phyloP scores from a whole-genome alignment of 92 coral and sea anemone genomes.

The Diadumene lineata region DNA sequence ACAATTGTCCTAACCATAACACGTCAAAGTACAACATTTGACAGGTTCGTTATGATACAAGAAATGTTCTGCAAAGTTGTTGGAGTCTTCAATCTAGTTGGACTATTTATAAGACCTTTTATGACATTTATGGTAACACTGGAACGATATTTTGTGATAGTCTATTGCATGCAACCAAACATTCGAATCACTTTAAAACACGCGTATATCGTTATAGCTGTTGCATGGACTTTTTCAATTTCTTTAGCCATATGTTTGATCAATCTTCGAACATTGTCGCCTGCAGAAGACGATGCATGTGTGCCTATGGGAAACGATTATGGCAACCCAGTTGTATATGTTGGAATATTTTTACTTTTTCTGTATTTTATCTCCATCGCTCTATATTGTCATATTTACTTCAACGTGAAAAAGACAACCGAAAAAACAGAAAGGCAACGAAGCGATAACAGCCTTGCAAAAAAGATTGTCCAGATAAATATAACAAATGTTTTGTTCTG shows the following conservation, averaged over 20 bases:
- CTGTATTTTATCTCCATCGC: neutral
- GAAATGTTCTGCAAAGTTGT: neutral
- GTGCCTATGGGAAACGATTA: neutral
- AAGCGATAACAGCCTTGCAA: slow-evolving; percentile 39
- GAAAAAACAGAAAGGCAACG: slow-evolving; percentile 7
- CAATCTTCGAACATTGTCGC: neutral
- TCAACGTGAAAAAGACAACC: slow-evolving; percentile 10
- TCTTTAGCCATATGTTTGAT: slow-evolving; percentile 1
- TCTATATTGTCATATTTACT: slow-evolving; percentile 15
- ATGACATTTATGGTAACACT: slow-evolving; percentile 13
- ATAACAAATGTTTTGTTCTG: slow-evolving; percentile 38
- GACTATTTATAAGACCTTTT: neutral
- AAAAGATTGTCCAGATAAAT: slow-evolving; percentile 24
- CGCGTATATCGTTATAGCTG: neutral
- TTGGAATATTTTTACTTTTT: neutral
- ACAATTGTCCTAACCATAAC: slow-evolving; percentile 11
- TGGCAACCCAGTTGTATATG: neutral
- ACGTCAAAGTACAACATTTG: neutral
- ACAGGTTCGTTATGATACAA: neutral
- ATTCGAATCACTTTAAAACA: slow-evolving; percentile 5
- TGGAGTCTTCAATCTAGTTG: neutral
- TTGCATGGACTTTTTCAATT: neutral
- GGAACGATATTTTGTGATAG: slow-evolving; percentile 17
- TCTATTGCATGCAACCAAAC: slow-evolving; percentile 10
- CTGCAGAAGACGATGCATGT: neutral